phyloP scores from a whole-genome alignment of 64 coral and sea anemone genomes.

The Montipora foliosa region DNA sequence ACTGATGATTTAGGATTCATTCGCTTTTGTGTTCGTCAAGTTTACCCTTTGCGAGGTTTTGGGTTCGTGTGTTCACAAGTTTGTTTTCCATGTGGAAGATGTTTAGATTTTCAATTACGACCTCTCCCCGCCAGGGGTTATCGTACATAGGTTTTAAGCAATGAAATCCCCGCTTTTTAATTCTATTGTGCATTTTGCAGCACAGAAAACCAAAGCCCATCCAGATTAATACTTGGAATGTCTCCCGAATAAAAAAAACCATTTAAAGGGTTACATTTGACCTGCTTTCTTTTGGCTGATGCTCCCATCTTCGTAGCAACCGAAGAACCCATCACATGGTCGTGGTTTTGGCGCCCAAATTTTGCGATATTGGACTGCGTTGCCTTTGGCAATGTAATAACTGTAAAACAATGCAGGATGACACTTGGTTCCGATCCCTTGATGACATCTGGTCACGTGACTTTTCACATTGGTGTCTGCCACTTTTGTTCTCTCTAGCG shows the following conservation, averaged over 20 bases:
- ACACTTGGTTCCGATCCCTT: slow-evolving; percentile 1
- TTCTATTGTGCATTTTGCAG: too few relatives aligned
- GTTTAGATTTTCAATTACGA: too few relatives aligned
- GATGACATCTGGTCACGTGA: neutral
- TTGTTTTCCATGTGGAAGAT: too few relatives aligned
- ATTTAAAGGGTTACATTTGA: neutral
- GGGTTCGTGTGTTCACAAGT: too few relatives aligned
- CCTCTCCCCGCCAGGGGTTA: too few relatives aligned
- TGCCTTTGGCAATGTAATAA: slow-evolving; percentile 26
- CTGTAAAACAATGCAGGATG: slow-evolving; percentile 36
- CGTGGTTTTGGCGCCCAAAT: slow-evolving; percentile 13
- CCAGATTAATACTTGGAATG: too few relatives aligned
- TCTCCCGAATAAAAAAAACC: neutral
- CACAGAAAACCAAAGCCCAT: too few relatives aligned
- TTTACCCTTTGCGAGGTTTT: too few relatives aligned
- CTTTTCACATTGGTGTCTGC: neutral
- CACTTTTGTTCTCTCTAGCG: neutral
- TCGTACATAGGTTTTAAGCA: too few relatives aligned
- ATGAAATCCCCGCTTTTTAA: too few relatives aligned
- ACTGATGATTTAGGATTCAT: too few relatives aligned
- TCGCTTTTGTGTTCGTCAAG: too few relatives aligned
- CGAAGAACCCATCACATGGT: slow-evolving; percentile 22
- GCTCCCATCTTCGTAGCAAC: slow-evolving; percentile 18
- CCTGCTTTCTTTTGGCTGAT: slow-evolving; percentile 13
- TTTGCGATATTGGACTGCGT: slow-evolving; percentile 15